Percentiles rank a stretch among this genome's conserved stretches.
These are phyloP conservation scores for Eriocheir sinensis DNA, from an alignment of 1,140 invertebrate genomes.

Conservation along the genomic window DNA sequence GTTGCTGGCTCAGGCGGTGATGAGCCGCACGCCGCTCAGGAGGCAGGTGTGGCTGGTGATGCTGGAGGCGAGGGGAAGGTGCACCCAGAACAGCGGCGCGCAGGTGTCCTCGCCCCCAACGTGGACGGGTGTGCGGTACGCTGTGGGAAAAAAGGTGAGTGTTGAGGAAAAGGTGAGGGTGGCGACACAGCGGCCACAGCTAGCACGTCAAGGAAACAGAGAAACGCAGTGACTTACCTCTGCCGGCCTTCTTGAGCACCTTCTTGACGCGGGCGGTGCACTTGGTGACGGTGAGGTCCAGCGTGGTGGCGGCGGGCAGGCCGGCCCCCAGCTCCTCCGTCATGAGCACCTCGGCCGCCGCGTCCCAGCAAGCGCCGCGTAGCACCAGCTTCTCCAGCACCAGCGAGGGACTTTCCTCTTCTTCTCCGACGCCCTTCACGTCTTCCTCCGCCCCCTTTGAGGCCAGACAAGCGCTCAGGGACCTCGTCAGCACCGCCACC, in stretches of 20 bases:
- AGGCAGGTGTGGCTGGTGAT: constrained; percentile 67
- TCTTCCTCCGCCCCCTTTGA: constrained; percentile 59
- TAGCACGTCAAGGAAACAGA: neutral
- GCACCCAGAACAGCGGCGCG: constrained; percentile 68
- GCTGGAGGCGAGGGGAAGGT: constrained; percentile 54
- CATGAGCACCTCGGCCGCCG: constrained; percentile 49
- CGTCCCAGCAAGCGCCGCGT: constrained; percentile 61
- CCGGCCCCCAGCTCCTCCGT: constrained; percentile 62
- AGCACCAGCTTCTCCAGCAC: constrained; percentile 64
- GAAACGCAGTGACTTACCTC: constrained; percentile 33
- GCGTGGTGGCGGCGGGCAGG: constrained; percentile 38
- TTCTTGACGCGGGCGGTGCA: constrained; percentile 56
- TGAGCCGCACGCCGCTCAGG: constrained; percentile 61
- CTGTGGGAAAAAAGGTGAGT: constrained; percentile 32
- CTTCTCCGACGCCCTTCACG: constrained; percentile 49
- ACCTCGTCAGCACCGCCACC: constrained; percentile 60
- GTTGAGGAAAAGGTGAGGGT: neutral
- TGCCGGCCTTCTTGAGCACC: constrained; percentile 48
- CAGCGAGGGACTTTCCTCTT: constrained; percentile 61
- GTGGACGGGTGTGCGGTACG: constrained; percentile 58
- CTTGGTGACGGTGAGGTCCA: constrained; percentile 65
- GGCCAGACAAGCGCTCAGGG: constrained; percentile 30
- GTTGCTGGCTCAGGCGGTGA: constrained; percentile 51
- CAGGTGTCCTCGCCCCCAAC: neutral
- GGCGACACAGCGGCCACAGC: too few species aligned